A percentile compares a stretch with the other conserved stretches of the same genome.
phyloP scores from a whole-genome alignment of 2,797 vertebrate species.

The Spondyliosoma cantharus region DNA sequence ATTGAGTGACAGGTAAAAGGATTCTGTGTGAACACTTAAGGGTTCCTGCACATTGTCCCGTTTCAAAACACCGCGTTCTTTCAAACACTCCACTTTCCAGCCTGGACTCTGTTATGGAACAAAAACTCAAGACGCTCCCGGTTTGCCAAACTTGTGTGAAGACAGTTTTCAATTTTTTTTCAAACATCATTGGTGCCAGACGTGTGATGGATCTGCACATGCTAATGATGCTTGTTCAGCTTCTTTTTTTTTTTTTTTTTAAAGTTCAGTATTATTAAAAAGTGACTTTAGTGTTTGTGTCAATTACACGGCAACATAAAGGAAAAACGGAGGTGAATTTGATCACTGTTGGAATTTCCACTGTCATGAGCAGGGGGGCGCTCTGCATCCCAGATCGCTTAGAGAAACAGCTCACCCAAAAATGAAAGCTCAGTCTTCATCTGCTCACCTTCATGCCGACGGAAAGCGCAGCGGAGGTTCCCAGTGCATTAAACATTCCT shows the following conservation, averaged over 20 bases:
- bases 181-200: not conserved
- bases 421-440: too few relatives aligned
- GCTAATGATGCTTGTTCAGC: not conserved
- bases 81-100: constrained; percentile 29
- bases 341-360: not conserved
- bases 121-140: constrained; percentile 4
- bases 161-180: not conserved
- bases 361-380: not conserved
- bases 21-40: constrained; percentile 59
- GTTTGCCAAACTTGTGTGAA: not conserved
- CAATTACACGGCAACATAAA: not conserved
- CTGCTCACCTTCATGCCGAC: too few relatives aligned
- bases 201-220: not conserved
- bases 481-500: too few relatives aligned
- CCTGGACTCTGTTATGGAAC: constrained; percentile 25
- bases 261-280: not conserved
- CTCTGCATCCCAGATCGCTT: not conserved
- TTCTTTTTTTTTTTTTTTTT: too few relatives aligned
- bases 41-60: constrained; percentile 55
- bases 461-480: too few relatives aligned
- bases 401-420: too few relatives aligned
- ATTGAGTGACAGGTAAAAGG: constrained; percentile 70
- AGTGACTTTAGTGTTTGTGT: not conserved
- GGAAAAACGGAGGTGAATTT: not conserved
- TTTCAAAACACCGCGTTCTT: constrained; percentile 40